phyloP scores from a whole-genome alignment of 1,140 invertebrate genomes.

The Zaprionus africanus region DNA sequence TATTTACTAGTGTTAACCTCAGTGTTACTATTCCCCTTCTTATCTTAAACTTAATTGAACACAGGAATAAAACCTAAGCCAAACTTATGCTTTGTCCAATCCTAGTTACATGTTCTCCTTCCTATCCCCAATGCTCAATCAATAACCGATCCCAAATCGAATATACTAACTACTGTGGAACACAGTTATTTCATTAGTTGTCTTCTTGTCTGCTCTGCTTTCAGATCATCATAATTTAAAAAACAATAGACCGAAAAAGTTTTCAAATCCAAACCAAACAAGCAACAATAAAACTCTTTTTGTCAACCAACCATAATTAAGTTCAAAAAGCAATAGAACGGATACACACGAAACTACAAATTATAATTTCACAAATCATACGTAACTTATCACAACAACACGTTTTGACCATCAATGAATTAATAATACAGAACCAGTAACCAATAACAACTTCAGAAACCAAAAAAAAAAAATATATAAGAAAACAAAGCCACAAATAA shows the following conservation, averaged over 20 bases:
- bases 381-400: conserved; percentile 35
- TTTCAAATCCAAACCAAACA: conserved; percentile 54
- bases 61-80: background rate
- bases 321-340: conserved; percentile 78
- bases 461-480: conserved; percentile 28
- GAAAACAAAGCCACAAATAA: conserved; percentile 18
- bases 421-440: conserved; percentile 30
- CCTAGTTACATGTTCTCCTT: background rate
- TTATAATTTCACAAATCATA: conserved; percentile 29
- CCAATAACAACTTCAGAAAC: conserved; percentile 13
- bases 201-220: conserved; percentile 45
- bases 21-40: too few relatives aligned
- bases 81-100: background rate
- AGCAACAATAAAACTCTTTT: conserved; percentile 56
- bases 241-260: conserved; percentile 80
- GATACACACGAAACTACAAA: conserved; percentile 43
- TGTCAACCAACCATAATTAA: conserved; percentile 65
- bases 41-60: too few relatives aligned
- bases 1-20: too few relatives aligned
- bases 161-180: background rate
- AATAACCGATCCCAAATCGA: background rate
- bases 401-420: conserved; percentile 35
- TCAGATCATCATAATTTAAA: conserved; percentile 83
- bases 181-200: background rate
- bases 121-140: background rate